Evolutionary conservation across 2,113 vertebrate species (phyloP).

Genomic region (Sardina pilchardus): DNA sequence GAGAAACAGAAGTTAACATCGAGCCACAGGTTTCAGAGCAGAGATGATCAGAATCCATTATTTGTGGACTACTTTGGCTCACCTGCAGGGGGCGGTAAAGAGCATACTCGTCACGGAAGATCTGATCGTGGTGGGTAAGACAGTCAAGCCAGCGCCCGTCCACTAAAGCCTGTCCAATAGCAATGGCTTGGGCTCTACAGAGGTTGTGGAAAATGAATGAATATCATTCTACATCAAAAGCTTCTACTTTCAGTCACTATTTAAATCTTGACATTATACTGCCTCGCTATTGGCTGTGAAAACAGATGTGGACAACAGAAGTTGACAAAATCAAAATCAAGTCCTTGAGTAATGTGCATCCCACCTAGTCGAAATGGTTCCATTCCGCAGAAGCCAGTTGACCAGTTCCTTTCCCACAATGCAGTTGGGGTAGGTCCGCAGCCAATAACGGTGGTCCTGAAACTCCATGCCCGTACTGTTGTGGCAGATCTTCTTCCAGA

Average conservation of each 20-base stretch:
- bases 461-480: constrained; percentile 97
- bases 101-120: constrained; percentile 96
- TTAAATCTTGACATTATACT: too few species aligned
- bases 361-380: constrained; percentile 90
- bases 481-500: constrained; percentile 98
- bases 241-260: too few species aligned
- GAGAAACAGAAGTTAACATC: not conserved
- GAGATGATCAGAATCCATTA: not conserved
- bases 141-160: constrained; percentile 97
- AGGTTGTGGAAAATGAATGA: not conserved
- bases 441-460: constrained; percentile 97
- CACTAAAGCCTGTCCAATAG: constrained; percentile 93
- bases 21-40: not conserved
- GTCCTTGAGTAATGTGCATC: not conserved
- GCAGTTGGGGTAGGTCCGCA: constrained; percentile 96
- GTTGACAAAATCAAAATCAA: not conserved
- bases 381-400: constrained; percentile 95
- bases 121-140: constrained; percentile 93
- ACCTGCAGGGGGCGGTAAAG: constrained; percentile 96
- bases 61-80: not conserved
- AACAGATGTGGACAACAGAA: not conserved
- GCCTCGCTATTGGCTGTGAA: too few species aligned
- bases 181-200: constrained; percentile 91
- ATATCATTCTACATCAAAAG: not conserved
- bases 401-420: constrained; percentile 98